Conservation (phyloP, 2,888 invertebrate genomes). For the Crepidodera aurea region DNA sequence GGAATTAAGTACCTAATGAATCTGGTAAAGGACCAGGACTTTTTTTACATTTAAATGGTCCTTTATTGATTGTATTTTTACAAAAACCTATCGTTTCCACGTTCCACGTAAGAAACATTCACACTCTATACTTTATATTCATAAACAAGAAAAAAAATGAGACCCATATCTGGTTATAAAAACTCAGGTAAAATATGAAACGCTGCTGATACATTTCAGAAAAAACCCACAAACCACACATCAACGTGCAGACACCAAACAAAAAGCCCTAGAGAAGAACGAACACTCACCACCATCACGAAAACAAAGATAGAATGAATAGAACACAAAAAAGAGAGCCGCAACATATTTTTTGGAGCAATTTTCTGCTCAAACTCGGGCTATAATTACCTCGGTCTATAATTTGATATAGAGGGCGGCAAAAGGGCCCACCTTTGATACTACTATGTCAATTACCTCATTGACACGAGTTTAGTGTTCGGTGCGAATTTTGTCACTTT, state of each 20-base stretch:
- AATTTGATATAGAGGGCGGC: conserved; percentile 59
- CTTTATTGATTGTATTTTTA: too few relatives aligned
- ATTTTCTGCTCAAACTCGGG: conserved; percentile 57
- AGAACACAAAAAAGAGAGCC: conserved; percentile 32
- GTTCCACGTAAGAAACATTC: too few relatives aligned
- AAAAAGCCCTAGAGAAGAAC: background rate
- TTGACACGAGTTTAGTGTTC: conserved; percentile 39
- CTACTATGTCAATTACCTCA: conserved; percentile 59
- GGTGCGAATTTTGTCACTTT: conserved; percentile 43
- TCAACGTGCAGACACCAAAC: background rate
- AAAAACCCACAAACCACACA: background rate
- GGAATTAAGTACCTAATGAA: too few relatives aligned
- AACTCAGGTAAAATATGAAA: background rate
- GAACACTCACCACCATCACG: background rate
- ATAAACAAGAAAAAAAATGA: too few relatives aligned
- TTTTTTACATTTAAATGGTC: too few relatives aligned
- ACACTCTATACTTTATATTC: too few relatives aligned
- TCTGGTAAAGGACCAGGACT: too few relatives aligned
- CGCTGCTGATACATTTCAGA: background rate
- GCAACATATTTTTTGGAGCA: conserved; percentile 58
- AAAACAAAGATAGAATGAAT: background rate
- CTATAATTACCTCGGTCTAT: conserved; percentile 60
- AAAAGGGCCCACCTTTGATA: conserved; percentile 59
- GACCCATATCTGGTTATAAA: too few relatives aligned
- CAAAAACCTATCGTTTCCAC: too few relatives aligned